Evolutionary conservation across 2,113 vertebrate species (phyloP), one percentile per base, ranked within the genome.

Genomic region (Aegithalos caudatus): DNA sequence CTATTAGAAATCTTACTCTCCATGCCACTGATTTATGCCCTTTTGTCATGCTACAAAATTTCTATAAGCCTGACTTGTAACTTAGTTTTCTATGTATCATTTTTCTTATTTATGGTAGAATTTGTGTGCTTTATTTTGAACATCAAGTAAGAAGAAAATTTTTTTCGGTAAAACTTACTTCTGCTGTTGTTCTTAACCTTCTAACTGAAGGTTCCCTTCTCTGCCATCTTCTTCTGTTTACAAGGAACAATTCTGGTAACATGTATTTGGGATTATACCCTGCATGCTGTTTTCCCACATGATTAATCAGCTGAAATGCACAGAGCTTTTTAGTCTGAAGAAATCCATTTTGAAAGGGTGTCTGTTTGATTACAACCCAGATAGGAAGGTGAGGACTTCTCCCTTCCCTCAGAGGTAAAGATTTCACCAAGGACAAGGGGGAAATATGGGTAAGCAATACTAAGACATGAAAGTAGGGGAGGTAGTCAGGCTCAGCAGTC

Each of bases 331-430:
- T 92, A 77, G 44, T 88, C 66, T 76, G 93, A 95, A 94, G 92
- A 96, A 95, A 97, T 92, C 5, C 0, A 3, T 95, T 98, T 93
- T 96, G 76, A 96, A 96, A 96, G 62, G 69, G 86, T 24, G 11
- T 72, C 66, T 84, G 25, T 71, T 95, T 73, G 44, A 6, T 92
- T 94, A 69, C 0, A 0, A 22, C 23, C 12, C 24, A 82, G 22
- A 54, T 90, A 61, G 47, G 57, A 83, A 86, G 29, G 27, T 73
- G 57, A 77, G 33, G 9, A 58, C 74, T 95, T 92, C 21, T 10
- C 44, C 18, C 37, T 57, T 53, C 24, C 37, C 13, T 20, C 17
- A 45, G 17, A 60, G 50, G 28, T 14, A 84, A 72, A 94, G 42
- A 48, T 84, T 86, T 96, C 40, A 74, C n/a, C 44, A 92, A 44